These are phyloP conservation scores for Aporophyla lueneburgensis DNA, from an alignment of 2,888 invertebrate genomes.

Conservation along the genomic window DNA sequence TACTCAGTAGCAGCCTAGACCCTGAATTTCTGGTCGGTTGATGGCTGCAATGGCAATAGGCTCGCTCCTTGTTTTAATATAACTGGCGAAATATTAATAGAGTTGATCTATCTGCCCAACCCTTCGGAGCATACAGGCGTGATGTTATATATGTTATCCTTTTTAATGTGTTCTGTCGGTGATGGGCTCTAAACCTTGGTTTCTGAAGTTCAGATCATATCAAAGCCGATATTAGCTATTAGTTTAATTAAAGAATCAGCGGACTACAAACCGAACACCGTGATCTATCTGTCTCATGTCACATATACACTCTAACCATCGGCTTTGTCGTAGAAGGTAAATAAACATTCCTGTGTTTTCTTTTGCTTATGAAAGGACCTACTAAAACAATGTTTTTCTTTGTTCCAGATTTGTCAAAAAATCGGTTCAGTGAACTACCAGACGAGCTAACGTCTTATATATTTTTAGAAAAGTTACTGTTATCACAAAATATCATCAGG, in stretches of 20 bases:
- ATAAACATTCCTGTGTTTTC: neutral
- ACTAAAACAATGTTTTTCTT: conserved; percentile 62
- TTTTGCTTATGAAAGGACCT: neutral
- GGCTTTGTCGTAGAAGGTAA: conserved; percentile 2
- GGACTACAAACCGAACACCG: neutral
- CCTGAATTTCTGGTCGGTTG: neutral
- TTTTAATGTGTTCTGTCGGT: neutral
- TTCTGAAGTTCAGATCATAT: neutral
- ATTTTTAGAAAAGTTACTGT: conserved; percentile 96
- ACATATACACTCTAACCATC: neutral
- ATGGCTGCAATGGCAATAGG: neutral
- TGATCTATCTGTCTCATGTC: neutral
- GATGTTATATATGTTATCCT: too few relatives aligned
- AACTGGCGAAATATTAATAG: neutral
- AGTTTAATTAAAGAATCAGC: too few relatives aligned
- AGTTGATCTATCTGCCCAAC: too few relatives aligned
- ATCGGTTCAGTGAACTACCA: conserved; percentile 96
- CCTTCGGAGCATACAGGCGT: too few relatives aligned
- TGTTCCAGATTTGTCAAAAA: conserved; percentile 89
- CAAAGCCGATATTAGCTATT: neutral
- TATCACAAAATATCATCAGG: conserved; percentile 97
- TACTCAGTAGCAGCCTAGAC: neutral
- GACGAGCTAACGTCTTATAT: conserved; percentile 96
- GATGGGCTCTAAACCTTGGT: neutral
- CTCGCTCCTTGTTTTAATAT: neutral